A percentile compares a stretch with the other conserved stretches of the same genome.
phyloP scores from a whole-genome alignment of 2,888 invertebrate genomes.

The Xylota sylvarum region DNA sequence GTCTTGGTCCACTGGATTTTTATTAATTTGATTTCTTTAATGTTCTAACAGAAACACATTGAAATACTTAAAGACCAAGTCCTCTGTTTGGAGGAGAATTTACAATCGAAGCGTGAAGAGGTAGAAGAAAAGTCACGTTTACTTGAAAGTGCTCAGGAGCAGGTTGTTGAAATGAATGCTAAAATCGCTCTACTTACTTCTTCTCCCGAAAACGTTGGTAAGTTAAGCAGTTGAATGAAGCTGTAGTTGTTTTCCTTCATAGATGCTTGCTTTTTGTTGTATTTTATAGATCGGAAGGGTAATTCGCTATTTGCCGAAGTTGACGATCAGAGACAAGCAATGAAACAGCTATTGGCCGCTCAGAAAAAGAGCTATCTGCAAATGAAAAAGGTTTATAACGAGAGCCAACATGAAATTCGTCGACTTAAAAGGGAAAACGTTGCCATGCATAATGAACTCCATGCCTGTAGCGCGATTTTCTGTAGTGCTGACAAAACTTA shows the following conservation, averaged over 20 bases:
- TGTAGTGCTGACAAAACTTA: slow-evolving; percentile 83
- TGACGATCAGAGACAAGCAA: slow-evolving; percentile 88
- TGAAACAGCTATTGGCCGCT: slow-evolving; percentile 87
- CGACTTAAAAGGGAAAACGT: slow-evolving; percentile 83
- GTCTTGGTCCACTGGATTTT: not conserved
- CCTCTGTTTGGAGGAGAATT: slow-evolving; percentile 82
- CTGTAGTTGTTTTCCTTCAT: too few relatives aligned
- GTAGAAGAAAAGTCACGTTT: slow-evolving; percentile 82
- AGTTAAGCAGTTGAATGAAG: slow-evolving; percentile 16
- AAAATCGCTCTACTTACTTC: slow-evolving; percentile 81
- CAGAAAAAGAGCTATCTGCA: slow-evolving; percentile 87
- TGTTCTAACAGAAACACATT: slow-evolving; percentile 80
- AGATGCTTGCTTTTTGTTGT: slow-evolving; percentile 1
- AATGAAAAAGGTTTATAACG: slow-evolving; percentile 83
- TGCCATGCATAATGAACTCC: slow-evolving; percentile 83
- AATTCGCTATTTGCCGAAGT: slow-evolving; percentile 89
- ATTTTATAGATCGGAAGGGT: slow-evolving; percentile 86
- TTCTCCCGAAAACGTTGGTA: slow-evolving; percentile 81
- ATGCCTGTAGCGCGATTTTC: slow-evolving; percentile 83
- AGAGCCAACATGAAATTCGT: slow-evolving; percentile 83
- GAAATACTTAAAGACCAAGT: slow-evolving; percentile 83
- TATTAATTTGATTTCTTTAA: not conserved
- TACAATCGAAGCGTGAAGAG: slow-evolving; percentile 82
- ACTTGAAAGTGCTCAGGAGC: slow-evolving; percentile 83
- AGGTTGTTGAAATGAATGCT: slow-evolving; percentile 82